phyloP scores from a whole-genome alignment of 2,113 vertebrate species.

The Peromyscus maniculatus region DNA sequence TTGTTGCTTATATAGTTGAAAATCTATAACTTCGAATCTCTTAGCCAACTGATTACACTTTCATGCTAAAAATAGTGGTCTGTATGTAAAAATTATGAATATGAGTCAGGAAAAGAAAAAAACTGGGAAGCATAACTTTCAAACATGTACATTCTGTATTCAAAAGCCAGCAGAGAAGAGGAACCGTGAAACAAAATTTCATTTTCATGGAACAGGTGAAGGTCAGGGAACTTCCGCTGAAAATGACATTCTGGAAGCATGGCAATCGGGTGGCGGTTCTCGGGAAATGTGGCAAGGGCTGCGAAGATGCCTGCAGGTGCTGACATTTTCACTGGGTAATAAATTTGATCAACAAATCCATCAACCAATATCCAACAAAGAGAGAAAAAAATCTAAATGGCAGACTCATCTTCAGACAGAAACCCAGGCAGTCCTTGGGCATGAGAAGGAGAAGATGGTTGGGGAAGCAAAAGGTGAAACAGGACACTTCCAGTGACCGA shows the following conservation, averaged over 20 bases:
- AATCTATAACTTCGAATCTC: conserved; percentile 19
- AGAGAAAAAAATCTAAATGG: conserved; percentile 17
- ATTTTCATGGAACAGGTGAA: conserved; percentile 55
- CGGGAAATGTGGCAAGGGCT: conserved; percentile 22
- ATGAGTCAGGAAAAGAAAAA: background rate
- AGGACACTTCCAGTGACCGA: background rate
- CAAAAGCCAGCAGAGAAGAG: conserved; percentile 56
- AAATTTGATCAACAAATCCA: conserved; percentile 37
- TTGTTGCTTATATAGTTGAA: conserved; percentile 56
- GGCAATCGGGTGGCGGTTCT: conserved; percentile 56
- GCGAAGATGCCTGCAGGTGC: conserved; percentile 36
- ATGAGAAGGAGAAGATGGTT: background rate
- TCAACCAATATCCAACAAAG: background rate
- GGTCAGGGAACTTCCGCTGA: conserved; percentile 52
- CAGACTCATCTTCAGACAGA: background rate
- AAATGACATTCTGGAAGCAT: conserved; percentile 65
- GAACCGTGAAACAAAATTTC: conserved; percentile 70
- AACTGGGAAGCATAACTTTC: conserved; percentile 45
- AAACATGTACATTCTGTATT: conserved; percentile 53
- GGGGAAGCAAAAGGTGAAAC: background rate
- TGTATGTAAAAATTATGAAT: background rate
- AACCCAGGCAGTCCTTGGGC: background rate
- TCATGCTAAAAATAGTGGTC: conserved; percentile 53
- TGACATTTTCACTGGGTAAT: conserved; percentile 56
- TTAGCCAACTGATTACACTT: conserved; percentile 56